Percentiles rank a stretch among this genome's conserved stretches.
phyloP scores from a whole-genome alignment of 2,113 vertebrate species.

The Oncorhynchus clarkii region DNA sequence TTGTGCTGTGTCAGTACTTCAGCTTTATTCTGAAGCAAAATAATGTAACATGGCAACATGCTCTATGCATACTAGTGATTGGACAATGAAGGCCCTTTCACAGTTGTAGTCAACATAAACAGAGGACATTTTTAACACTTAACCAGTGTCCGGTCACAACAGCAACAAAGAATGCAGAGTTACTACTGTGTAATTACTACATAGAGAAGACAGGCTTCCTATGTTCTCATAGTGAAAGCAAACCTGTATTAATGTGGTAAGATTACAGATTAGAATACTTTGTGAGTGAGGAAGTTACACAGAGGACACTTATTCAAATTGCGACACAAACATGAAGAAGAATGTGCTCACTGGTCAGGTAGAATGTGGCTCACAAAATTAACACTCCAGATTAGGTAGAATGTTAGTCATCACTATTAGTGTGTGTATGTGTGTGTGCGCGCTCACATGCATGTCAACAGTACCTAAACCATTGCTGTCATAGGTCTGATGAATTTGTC shows the following conservation, averaged over 20 bases:
- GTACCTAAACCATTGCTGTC: conserved; percentile 44
- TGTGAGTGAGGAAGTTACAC: conserved; percentile 34
- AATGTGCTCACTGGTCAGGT: conserved; percentile 41
- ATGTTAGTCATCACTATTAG: conserved; percentile 22
- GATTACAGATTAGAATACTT: conserved; percentile 45
- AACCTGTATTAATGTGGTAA: conserved; percentile 19
- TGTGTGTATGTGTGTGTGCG: conserved; percentile 23
- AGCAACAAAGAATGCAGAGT: conserved; percentile 43
- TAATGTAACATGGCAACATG: not conserved
- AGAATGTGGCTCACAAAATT: conserved; percentile 12
- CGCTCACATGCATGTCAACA: conserved; percentile 5
- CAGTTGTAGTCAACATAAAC: not conserved
- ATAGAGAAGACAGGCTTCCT: conserved; percentile 13
- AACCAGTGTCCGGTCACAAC: not conserved
- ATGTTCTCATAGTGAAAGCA: conserved; percentile 21
- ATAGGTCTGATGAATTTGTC: conserved; percentile 54
- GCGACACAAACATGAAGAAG: conserved; percentile 46
- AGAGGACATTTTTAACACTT: not conserved
- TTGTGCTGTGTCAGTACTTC: not conserved
- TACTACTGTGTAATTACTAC: conserved; percentile 36
- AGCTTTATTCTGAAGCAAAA: not conserved
- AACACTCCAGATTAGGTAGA: conserved; percentile 26
- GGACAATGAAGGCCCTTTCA: not conserved
- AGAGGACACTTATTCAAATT: conserved; percentile 44
- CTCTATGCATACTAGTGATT: not conserved